These are phyloP conservation scores for Petroica traversi DNA, from an alignment of 2,113 vertebrate genomes.

Conservation along the genomic window DNA sequence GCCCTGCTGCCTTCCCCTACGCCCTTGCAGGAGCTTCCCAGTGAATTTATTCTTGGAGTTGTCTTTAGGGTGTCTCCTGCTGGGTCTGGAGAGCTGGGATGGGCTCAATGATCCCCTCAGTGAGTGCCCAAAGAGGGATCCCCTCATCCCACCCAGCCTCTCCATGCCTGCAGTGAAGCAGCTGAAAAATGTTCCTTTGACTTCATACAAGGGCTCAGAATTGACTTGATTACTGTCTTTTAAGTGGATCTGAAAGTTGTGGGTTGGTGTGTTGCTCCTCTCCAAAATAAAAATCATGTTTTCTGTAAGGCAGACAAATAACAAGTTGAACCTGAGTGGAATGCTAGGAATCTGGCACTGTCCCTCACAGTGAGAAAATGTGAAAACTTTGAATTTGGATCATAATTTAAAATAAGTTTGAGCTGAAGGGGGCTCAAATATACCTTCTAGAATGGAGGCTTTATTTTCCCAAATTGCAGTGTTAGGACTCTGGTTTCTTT, in stretches of 20 bases:
- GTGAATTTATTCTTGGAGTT: neutral
- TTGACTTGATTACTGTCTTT: neutral
- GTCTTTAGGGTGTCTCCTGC: neutral
- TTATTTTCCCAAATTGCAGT: neutral
- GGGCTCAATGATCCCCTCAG: neutral
- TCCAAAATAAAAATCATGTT: neutral
- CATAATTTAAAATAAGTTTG: neutral
- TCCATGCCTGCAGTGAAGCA: neutral
- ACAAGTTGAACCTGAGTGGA: neutral
- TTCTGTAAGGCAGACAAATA: neutral
- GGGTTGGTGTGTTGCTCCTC: neutral
- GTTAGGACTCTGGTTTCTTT: neutral
- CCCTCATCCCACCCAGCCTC: neutral
- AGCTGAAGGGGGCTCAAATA: neutral
- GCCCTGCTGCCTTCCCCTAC: neutral
- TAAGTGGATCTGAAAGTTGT: neutral
- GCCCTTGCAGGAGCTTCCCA: neutral
- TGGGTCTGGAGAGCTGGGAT: neutral
- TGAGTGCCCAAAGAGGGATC: neutral
- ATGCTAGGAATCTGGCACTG: neutral
- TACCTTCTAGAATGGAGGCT: neutral
- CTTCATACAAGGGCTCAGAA: neutral
- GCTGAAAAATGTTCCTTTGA: neutral
- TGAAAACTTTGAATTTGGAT: neutral
- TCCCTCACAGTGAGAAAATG: neutral